Conservation (phyloP, 2,113 vertebrate genomes). For the Lanius collurio region DNA sequence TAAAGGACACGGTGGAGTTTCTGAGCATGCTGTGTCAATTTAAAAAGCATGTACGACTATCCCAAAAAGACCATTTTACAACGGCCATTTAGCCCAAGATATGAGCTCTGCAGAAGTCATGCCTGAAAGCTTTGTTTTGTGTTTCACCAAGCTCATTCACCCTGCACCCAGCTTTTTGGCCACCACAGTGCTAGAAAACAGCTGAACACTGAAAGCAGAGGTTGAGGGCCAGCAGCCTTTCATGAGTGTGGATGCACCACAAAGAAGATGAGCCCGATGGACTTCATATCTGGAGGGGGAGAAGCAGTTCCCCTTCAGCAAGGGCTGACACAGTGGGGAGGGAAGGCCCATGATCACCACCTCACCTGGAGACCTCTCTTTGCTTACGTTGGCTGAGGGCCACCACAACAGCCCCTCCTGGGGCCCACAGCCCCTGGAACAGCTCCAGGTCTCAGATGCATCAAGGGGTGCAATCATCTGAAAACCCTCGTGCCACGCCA, state of each 20-base stretch:
- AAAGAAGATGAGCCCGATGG: background rate
- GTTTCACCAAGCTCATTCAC: background rate
- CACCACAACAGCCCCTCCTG: rapidly evolving
- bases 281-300: background rate
- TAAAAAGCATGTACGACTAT: rapidly evolving
- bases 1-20: background rate
- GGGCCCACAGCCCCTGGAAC: background rate
- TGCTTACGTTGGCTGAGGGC: background rate
- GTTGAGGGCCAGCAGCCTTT: background rate
- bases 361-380: background rate
- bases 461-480: rapidly evolving
- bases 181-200: rapidly evolving
- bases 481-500: background rate
- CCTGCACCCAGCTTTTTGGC: background rate
- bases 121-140: background rate
- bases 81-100: background rate
- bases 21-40: rapidly evolving
- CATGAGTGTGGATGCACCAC: rapidly evolving
- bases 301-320: background rate
- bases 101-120: background rate
- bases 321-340: background rate
- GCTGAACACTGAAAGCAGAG: background rate
- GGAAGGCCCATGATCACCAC: background rate
- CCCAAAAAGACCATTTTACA: rapidly evolving
- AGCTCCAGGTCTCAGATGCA: background rate